These are phyloP conservation scores for Chrysotoxum bicinctum DNA, from an alignment of 2,888 invertebrate genomes.

Conservation along the genomic window DNA sequence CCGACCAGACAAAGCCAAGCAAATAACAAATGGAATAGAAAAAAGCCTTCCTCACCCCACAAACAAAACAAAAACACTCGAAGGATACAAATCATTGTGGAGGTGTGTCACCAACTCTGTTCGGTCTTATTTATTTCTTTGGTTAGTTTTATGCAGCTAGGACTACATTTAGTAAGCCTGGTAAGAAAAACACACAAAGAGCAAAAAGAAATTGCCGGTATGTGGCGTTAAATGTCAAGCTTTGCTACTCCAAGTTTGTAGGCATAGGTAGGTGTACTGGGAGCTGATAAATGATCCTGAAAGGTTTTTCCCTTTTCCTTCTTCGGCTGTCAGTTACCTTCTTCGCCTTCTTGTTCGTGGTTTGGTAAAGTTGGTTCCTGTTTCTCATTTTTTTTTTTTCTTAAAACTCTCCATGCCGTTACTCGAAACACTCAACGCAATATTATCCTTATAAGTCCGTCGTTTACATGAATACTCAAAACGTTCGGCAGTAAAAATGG, in stretches of 20 bases:
- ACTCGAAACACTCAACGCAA: not conserved
- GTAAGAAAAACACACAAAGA: not conserved
- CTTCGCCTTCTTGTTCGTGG: not conserved
- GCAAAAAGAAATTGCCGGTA: constrained; percentile 1
- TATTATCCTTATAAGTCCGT: constrained; percentile 2
- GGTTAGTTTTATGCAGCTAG: constrained; percentile 23
- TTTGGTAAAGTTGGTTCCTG: too few species aligned
- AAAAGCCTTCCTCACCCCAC: not conserved
- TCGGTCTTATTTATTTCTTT: constrained; percentile 31
- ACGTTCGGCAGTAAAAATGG: constrained; percentile 29
- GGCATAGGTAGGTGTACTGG: constrained; percentile 4
- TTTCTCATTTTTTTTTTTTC: not conserved
- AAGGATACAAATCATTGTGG: constrained; percentile 65
- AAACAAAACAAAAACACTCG: constrained; percentile 47
- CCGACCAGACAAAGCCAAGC: constrained; percentile 1
- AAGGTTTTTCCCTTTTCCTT: constrained; percentile 37
- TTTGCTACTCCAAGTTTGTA: constrained; percentile 6
- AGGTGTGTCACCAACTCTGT: constrained; percentile 51
- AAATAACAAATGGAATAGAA: constrained; percentile 35
- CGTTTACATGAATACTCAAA: not conserved
- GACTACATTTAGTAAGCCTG: constrained; percentile 15
- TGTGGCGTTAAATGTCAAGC: constrained; percentile 48
- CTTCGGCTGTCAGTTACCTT: constrained; percentile 18
- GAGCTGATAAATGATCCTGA: constrained; percentile 62
- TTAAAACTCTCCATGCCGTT: not conserved